Conservation (phyloP, 1,140 invertebrate genomes). For the Belonocnema kinseyi region DNA sequence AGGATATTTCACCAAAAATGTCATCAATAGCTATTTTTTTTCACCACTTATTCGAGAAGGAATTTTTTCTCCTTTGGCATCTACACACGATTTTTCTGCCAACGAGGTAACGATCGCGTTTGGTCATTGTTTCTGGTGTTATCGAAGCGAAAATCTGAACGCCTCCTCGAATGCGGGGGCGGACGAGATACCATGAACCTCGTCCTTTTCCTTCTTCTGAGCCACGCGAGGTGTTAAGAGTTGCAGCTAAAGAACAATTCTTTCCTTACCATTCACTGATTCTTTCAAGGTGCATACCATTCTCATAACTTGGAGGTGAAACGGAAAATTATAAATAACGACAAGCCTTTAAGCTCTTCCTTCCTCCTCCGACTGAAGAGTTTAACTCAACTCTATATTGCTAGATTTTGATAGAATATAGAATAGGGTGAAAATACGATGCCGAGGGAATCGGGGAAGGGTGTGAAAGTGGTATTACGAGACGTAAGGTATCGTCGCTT, state of each 20-base stretch:
- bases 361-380: not conserved
- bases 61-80: too few relatives aligned
- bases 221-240: constrained; percentile 5
- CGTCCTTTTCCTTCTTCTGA: not conserved
- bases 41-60: too few relatives aligned
- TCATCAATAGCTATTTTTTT: too few relatives aligned
- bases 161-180: constrained; percentile 27
- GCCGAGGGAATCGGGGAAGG: constrained; percentile 8
- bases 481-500: constrained; percentile 30
- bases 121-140: constrained; percentile 8
- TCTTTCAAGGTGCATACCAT: constrained; percentile 48
- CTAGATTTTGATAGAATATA: constrained; percentile 3
- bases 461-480: constrained; percentile 25
- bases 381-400: constrained; percentile 11
- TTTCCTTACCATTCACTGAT: constrained; percentile 20
- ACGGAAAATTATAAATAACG: constrained; percentile 71
- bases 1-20: too few relatives aligned
- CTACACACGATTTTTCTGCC: not conserved
- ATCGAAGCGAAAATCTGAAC: not conserved
- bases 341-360: constrained; percentile 51
- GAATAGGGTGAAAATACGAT: constrained; percentile 21
- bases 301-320: constrained; percentile 36
- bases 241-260: not conserved
- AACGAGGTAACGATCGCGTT: not conserved
- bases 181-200: not conserved